Base-by-base conservation (phyloP, 2,113 vertebrate species). In the Epinephelus fuscoguttatus region DNA sequence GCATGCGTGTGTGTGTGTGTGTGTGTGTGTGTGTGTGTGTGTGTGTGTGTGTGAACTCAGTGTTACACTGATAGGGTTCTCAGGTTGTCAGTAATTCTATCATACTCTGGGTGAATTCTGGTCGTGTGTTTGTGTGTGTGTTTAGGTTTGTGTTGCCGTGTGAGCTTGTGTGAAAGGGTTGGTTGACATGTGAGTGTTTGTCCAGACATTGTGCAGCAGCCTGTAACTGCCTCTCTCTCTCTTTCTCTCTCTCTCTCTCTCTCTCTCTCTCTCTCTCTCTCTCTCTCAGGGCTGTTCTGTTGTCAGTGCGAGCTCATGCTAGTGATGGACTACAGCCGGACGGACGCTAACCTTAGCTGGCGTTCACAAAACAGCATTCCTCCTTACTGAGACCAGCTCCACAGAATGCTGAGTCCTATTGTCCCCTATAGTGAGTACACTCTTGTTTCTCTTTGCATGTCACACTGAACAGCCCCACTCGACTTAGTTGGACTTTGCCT, bases 351-450 rank as follows among this genome's bases (percentile, higher is more conserved):
- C 88, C 90, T 84, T 85, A 91, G 88, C 91, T 91, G 94, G 92
- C 87, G 84, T 93, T 94, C 89, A 82, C 90, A 78, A 90, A 94
- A 90, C 93, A 91, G 90, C 92, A 92, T 90, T 95, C 90, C 88
- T 92, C 92, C 79, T 94, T 90, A 94, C 84, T 91, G 90, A 95
- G 92, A 94, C 93, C 94, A 95, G 93, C 89, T 91, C 93, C 94
- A 89, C 95, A 96, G 94, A 96, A 96, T 96, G 95, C 95, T 96
- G 95, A 96, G 95, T 95, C 94, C 95, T 71, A 94, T 95, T 94
- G 95, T 95, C 80, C 95, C 95, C 87, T 96, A 95, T 94, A 95
- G 95, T 96, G 91, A 96, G 95, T 96, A 92, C 80, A 80, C 52
- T 76, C 78, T 84, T 86, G 55, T 89, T 47, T 78, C 69, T 70